Percentiles rank a stretch among this genome's conserved stretches.
These are phyloP conservation scores for Pocota personata DNA, from an alignment of 2,888 invertebrate species.

Conservation along the genomic window DNA sequence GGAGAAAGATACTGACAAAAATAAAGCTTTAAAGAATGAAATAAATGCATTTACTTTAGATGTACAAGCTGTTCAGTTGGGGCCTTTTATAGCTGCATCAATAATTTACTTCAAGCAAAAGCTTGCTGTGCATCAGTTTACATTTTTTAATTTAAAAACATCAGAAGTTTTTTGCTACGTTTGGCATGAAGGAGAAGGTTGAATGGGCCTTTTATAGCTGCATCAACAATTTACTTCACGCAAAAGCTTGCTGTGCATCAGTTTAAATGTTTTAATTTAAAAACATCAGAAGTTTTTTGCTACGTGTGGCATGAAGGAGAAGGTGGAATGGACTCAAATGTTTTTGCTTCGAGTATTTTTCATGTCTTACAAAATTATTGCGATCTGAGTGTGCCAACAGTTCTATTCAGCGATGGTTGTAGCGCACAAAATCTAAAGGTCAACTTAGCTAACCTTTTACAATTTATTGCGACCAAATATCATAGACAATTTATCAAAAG, in stretches of 20 bases:
- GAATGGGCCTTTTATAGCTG: background rate
- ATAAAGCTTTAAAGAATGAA: too few species aligned
- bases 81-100: background rate
- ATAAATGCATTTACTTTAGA: background rate
- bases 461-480: conserved; percentile 2
- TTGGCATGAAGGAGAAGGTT: conserved; percentile 61
- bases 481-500: conserved; percentile 27
- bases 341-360: conserved; percentile 45
- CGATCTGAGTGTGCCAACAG: conserved; percentile 22
- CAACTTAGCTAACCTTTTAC: conserved; percentile 17
- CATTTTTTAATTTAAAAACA: too few species aligned
- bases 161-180: too few species aligned
- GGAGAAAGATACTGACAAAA: too few species aligned
- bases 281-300: too few species aligned
- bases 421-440: too few species aligned
- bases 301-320: conserved; percentile 63
- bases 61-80: background rate
- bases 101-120: background rate
- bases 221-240: background rate
- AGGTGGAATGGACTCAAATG: conserved; percentile 59
- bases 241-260: too few species aligned
- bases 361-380: too few species aligned
- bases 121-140: conserved; percentile 51
- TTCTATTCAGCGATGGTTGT: conserved; percentile 22
- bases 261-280: conserved; percentile 65